Conservation (phyloP, 2,888 invertebrate genomes). For the Scaptomyza tumidula region DNA sequence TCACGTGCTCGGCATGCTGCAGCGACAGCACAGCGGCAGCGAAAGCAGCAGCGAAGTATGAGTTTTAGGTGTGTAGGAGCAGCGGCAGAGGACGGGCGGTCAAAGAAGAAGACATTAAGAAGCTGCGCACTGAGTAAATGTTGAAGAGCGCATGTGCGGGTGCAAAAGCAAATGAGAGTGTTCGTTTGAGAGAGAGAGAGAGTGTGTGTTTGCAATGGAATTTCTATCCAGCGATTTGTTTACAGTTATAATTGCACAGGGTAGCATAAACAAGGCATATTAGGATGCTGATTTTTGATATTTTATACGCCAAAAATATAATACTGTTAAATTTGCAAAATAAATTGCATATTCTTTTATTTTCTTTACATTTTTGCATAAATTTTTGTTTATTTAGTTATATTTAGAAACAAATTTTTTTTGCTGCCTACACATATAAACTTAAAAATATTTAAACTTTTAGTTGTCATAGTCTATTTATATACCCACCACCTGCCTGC, state of each 20-base stretch:
- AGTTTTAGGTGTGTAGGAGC: conserved; percentile 1
- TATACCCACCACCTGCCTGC: conserved; percentile 21
- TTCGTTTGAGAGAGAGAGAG: background rate
- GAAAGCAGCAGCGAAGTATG: conserved; percentile 13
- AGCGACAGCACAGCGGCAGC: conserved; percentile 22
- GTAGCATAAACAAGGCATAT: conserved; percentile 1
- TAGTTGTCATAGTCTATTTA: background rate
- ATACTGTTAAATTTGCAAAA: too few relatives aligned
- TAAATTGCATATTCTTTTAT: background rate
- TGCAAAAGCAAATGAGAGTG: conserved; percentile 16
- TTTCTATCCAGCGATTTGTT: conserved; percentile 68
- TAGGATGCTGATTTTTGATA: background rate
- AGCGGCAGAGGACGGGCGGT: background rate
- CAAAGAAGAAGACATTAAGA: conserved; percentile 30
- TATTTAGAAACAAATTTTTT: background rate
- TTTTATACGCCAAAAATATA: too few relatives aligned
- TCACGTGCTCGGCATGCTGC: conserved; percentile 69
- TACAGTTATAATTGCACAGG: conserved; percentile 58
- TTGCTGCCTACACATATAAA: too few relatives aligned
- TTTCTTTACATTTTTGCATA: background rate
- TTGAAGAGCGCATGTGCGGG: conserved; percentile 48
- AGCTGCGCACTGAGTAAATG: conserved; percentile 51
- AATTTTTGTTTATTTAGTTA: background rate
- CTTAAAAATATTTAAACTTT: too few relatives aligned
- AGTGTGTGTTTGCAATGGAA: conserved; percentile 49